phyloP scores from a whole-genome alignment of 2,113 vertebrate species.

The Turdus rufiventris region DNA sequence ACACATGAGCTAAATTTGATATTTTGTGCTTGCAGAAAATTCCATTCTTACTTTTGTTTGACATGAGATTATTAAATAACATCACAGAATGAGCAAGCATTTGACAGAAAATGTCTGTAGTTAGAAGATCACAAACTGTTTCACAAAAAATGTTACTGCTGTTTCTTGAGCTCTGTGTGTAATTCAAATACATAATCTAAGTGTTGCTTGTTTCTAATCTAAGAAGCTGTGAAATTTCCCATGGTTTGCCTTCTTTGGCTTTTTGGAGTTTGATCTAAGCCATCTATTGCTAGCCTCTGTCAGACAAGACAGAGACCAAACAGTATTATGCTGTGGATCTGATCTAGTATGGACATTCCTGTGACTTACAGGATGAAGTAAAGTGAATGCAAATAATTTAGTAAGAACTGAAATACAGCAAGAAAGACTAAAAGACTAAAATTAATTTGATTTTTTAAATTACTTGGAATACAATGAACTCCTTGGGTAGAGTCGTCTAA shows the following conservation, averaged over 20 bases:
- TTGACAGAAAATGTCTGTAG: neutral
- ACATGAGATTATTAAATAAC: neutral
- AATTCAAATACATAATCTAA: neutral
- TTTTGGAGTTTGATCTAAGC: neutral
- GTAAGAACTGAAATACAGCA: neutral
- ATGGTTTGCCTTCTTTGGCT: neutral
- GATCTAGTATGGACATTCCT: neutral
- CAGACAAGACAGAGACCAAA: neutral
- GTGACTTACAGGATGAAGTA: neutral
- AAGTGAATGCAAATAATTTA: neutral
- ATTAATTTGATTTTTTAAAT: neutral
- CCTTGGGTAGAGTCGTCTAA: neutral
- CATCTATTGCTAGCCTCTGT: neutral
- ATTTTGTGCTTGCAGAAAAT: neutral
- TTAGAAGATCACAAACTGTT: neutral
- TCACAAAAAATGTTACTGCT: neutral
- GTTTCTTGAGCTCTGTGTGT: neutral
- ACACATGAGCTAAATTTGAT: neutral
- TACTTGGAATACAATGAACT: neutral
- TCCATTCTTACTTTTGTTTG: neutral
- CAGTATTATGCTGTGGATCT: neutral
- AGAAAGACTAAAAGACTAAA: neutral
- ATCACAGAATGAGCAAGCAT: neutral
- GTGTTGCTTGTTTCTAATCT: neutral
- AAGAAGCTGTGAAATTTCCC: conserved; percentile 7